These are phyloP conservation scores for Phacellophora camtschatica DNA, from an alignment of 30 jellyfish, hydroid and myxozoan species.

Conservation along the genomic window DNA sequence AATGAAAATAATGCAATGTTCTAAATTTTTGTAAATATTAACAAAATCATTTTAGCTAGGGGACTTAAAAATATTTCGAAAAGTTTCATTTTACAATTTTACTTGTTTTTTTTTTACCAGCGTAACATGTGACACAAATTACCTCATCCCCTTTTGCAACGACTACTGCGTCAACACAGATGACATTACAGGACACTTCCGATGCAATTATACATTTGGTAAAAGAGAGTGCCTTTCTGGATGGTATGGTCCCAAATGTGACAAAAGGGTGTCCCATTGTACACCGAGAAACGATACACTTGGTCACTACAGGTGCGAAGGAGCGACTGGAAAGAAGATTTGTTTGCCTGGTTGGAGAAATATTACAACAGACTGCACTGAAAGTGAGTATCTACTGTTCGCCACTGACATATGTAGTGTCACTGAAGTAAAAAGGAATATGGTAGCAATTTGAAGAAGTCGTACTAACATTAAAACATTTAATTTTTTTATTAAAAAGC, in stretches of 20 bases:
- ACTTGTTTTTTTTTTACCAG: slow-evolving; percentile 12
- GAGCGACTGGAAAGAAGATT: slow-evolving; percentile 50
- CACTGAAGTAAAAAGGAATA: no score
- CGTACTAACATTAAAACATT: no score
- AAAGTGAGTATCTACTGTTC: slow-evolving; percentile 31
- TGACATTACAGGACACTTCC: slow-evolving; percentile 66
- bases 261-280: slow-evolving; percentile 3
- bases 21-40: no score
- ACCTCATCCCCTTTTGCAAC: slow-evolving; percentile 63
- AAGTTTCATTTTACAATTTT: no score
- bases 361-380: slow-evolving; percentile 46
- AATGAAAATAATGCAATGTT: no score
- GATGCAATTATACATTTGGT: slow-evolving; percentile 46
- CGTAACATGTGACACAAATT: slow-evolving; percentile 22
- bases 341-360: slow-evolving; percentile 78
- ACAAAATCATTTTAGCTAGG: no score
- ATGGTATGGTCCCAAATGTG: slow-evolving; percentile 64
- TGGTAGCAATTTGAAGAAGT: no score
- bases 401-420: no score
- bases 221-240: slow-evolving; percentile 37
- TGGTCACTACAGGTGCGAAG: slow-evolving; percentile 65
- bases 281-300: slow-evolving; percentile 51
- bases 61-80: no score
- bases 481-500: no score
- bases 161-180: slow-evolving; percentile 56